phyloP scores from a whole-genome alignment of 2,888 invertebrate genomes.

The Kuschelorhynchus macadamiae region DNA sequence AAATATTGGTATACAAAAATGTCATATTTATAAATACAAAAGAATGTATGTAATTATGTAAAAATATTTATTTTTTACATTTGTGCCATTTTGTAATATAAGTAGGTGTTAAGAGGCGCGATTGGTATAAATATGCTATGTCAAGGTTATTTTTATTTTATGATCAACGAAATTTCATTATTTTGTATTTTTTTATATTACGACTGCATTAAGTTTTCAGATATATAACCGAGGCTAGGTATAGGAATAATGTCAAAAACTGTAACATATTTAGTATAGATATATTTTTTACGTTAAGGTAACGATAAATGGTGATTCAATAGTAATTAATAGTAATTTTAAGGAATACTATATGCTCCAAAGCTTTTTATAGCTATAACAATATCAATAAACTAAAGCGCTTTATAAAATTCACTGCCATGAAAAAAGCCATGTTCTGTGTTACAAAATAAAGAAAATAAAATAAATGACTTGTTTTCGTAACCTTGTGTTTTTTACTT shows the following conservation, averaged over 20 bases:
- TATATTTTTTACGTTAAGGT: slow-evolving; percentile 15
- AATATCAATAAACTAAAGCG: not conserved
- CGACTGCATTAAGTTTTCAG: too few species aligned
- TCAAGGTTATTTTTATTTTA: not conserved
- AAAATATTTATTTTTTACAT: slow-evolving; percentile 10
- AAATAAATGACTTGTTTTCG: slow-evolving; percentile 10
- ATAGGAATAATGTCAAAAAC: too few species aligned
- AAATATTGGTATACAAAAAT: too few species aligned
- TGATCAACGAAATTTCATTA: not conserved
- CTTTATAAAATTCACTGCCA: slow-evolving; percentile 30
- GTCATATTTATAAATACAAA: too few species aligned
- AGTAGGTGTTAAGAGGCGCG: slow-evolving; percentile 16
- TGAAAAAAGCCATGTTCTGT: slow-evolving; percentile 16
- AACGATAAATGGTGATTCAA: slow-evolving; percentile 19
- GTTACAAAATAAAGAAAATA: slow-evolving; percentile 6
- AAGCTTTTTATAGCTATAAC: slow-evolving; percentile 16
- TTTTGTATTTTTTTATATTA: too few species aligned
- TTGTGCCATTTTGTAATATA: slow-evolving; percentile 29
- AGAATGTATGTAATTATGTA: slow-evolving; percentile 32
- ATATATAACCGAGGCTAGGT: too few species aligned
- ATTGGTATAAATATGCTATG: slow-evolving; percentile 12
- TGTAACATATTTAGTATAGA: slow-evolving; percentile 10
- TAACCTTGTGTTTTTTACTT: not conserved
- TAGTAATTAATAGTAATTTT: slow-evolving; percentile 20
- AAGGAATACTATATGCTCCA: slow-evolving; percentile 22